These are phyloP conservation scores for Ardeotis arabs DNA, from an alignment of 2,113 vertebrate genomes.

Conservation along the genomic window DNA sequence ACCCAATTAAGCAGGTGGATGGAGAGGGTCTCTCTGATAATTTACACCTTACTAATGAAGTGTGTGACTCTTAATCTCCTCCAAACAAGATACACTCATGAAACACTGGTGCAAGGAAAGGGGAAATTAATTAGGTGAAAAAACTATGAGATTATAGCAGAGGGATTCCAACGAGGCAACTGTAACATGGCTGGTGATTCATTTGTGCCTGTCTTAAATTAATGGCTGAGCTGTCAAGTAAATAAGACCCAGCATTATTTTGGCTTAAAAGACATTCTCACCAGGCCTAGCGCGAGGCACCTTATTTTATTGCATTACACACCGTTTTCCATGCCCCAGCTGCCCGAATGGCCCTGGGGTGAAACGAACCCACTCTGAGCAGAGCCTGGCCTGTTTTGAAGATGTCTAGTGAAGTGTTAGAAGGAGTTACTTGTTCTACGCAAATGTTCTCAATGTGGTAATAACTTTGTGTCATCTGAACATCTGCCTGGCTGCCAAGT, in stretches of 20 bases:
- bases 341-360: neutral
- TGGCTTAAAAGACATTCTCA: slow-evolving; percentile 60
- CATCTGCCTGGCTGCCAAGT: neutral
- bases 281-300: neutral
- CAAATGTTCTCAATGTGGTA: neutral
- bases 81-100: slow-evolving; percentile 89
- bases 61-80: slow-evolving; percentile 91
- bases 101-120: slow-evolving; percentile 85
- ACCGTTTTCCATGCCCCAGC: neutral
- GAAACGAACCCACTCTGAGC: neutral
- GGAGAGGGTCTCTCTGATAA: slow-evolving; percentile 86
- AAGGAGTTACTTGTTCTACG: neutral
- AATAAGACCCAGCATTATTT: slow-evolving; percentile 64
- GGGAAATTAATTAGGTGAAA: slow-evolving; percentile 93
- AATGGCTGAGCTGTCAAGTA: slow-evolving; percentile 72
- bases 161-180: slow-evolving; percentile 84
- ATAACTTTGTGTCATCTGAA: neutral
- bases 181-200: slow-evolving; percentile 79
- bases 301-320: neutral
- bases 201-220: slow-evolving; percentile 76
- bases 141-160: slow-evolving; percentile 89
- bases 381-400: neutral
- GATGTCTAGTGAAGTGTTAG: neutral
- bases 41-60: slow-evolving; percentile 94
- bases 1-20: slow-evolving; percentile 91